A percentile compares a stretch with the other conserved stretches of the same genome.
Conservation (phyloP, 2,113 vertebrate species). For the Cyanistes caeruleus region DNA sequence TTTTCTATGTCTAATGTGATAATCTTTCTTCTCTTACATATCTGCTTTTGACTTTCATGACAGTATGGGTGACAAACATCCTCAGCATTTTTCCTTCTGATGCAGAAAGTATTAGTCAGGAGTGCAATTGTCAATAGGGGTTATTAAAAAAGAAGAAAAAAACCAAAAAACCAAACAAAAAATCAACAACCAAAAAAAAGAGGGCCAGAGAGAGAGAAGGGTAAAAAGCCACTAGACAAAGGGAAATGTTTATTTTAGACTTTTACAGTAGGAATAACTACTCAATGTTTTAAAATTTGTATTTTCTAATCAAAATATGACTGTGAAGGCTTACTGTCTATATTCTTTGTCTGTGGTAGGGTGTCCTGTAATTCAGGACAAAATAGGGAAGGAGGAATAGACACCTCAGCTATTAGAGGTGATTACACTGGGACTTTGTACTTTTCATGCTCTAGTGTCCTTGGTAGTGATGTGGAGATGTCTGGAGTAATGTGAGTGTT, state of each 20-base stretch:
- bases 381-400: background rate
- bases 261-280: background rate
- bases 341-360: background rate
- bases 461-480: background rate
- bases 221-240: background rate
- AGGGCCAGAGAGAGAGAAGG: background rate
- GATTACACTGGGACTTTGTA: background rate
- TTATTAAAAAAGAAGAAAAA: background rate
- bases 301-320: background rate
- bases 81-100: slow-evolving; percentile 24
- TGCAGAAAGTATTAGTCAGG: slow-evolving; percentile 38
- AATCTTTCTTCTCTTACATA: slow-evolving; percentile 67
- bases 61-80: slow-evolving; percentile 57
- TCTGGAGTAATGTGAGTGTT: background rate
- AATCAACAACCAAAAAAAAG: background rate
- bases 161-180: background rate
- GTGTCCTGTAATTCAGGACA: background rate
- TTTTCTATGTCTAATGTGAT: slow-evolving; percentile 55
- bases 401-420: background rate
- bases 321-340: background rate
- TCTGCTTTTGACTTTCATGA: slow-evolving; percentile 55
- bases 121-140: background rate
- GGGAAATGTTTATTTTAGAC: background rate
- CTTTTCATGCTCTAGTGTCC: background rate
- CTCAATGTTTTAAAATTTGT: background rate